Percentiles rank a stretch among this genome's conserved stretches.
Conservation (phyloP, 2,888 invertebrate species). For the Platycheirus albimanus region DNA sequence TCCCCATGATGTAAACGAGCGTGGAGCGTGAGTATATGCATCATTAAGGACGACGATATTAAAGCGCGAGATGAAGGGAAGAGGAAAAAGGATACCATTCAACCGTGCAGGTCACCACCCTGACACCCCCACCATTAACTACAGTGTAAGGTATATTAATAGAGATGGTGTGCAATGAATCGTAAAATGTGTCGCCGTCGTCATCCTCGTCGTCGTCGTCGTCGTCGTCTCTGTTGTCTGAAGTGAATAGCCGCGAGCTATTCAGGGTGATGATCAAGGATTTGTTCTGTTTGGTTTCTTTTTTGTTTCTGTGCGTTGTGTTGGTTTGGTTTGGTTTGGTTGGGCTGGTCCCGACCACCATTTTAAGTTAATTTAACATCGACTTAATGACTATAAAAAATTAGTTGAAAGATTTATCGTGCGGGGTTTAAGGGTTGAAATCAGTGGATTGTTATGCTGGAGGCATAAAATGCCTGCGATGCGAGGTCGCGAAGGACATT, state of each 20-base stretch:
- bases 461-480: constrained; percentile 4
- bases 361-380: constrained; percentile 55
- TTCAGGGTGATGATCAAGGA: constrained; percentile 69
- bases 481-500: constrained; percentile 10
- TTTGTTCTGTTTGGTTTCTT: constrained; percentile 39
- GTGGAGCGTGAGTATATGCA: constrained; percentile 52
- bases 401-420: constrained; percentile 48
- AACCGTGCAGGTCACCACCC: constrained; percentile 32
- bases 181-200: constrained; percentile 65
- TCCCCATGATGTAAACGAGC: constrained; percentile 34
- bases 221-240: constrained; percentile 45
- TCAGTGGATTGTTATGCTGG: constrained; percentile 17
- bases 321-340: too few species aligned
- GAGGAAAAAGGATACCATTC: constrained; percentile 31
- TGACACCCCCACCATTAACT: constrained; percentile 36
- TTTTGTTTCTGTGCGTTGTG: constrained; percentile 31
- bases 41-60: constrained; percentile 55
- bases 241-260: constrained; percentile 66
- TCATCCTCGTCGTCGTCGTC: constrained; percentile 9
- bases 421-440: constrained; percentile 40
- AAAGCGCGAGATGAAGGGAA: constrained; percentile 19
- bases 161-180: constrained; percentile 61
- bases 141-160: constrained; percentile 52
- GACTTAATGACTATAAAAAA: constrained; percentile 50
- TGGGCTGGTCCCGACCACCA: constrained; percentile 6